Conservation (phyloP, 2,888 invertebrate species). For the Idaea straminata region DNA sequence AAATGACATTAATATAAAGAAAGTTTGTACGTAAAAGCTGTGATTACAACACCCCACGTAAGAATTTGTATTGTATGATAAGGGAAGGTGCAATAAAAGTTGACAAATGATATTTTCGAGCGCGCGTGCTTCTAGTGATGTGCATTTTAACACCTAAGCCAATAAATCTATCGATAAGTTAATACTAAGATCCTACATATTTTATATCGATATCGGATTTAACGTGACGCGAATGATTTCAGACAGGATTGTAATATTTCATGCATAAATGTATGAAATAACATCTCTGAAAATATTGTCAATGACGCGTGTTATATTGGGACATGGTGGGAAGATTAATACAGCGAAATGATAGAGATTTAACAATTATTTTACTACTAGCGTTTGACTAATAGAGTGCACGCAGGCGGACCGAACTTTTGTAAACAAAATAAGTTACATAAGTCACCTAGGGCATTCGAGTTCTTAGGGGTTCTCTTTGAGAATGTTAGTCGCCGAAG, state of each 20-base stretch:
- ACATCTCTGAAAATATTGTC: background rate
- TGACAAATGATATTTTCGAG: conserved; percentile 34
- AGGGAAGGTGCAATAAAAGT: conserved; percentile 35
- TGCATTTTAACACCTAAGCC: background rate
- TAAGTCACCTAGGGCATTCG: no score
- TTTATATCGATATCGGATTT: background rate
- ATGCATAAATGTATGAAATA: conserved; percentile 1
- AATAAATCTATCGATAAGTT: background rate
- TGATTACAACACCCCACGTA: background rate
- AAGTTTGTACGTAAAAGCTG: background rate
- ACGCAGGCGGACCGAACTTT: no score
- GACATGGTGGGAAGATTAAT: background rate
- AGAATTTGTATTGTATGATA: conserved; percentile 13
- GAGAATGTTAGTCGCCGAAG: no score
- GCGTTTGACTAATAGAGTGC: no score
- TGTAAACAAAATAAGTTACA: no score
- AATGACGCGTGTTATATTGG: background rate
- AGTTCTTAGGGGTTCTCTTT: no score
- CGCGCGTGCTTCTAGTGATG: conserved; percentile 23
- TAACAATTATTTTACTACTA: background rate
- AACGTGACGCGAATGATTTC: background rate
- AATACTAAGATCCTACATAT: conserved; percentile 4
- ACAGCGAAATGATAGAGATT: background rate
- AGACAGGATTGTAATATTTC: background rate
- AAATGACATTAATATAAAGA: background rate